Evolutionary conservation across 2,797 vertebrate species (phyloP).

Genomic region (Tauraco hartlaubi): DNA sequence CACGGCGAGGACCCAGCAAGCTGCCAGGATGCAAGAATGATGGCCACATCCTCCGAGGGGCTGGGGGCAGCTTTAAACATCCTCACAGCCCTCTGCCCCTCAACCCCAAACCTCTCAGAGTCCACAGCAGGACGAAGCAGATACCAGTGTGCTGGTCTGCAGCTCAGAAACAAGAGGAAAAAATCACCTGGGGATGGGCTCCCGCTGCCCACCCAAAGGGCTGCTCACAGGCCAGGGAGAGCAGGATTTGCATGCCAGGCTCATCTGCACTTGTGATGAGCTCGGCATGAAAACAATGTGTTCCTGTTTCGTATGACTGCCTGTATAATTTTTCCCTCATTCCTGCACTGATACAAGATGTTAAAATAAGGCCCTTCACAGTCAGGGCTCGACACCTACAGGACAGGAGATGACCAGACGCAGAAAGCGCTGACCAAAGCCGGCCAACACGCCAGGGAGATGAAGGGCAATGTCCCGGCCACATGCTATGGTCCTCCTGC

Average conservation of each 20-base stretch:
- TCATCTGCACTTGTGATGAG: neutral
- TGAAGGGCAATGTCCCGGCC: fast-evolving
- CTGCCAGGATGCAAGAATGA: slow-evolving; percentile 1
- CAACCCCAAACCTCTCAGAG: neutral
- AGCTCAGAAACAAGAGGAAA: neutral
- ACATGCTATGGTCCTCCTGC: fast-evolving
- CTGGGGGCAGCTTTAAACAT: neutral
- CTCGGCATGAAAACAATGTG: neutral
- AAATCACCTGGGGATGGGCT: neutral
- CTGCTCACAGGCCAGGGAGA: neutral
- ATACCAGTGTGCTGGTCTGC: neutral
- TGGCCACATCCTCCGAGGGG: neutral
- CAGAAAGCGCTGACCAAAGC: neutral
- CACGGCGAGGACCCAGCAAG: neutral
- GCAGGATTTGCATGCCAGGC: neutral
- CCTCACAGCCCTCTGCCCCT: neutral
- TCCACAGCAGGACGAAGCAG: neutral
- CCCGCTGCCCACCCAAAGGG: neutral
- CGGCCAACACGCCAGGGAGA: neutral
- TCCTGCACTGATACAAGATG: neutral
- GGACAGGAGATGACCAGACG: neutral
- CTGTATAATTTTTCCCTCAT: neutral
- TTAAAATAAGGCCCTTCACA: neutral
- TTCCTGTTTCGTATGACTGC: neutral
- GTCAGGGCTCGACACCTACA: neutral